Percentiles rank a stretch among this genome's conserved stretches.
Conservation (phyloP, 1,140 invertebrate species). For the Rhopalosiphum maidis region DNA sequence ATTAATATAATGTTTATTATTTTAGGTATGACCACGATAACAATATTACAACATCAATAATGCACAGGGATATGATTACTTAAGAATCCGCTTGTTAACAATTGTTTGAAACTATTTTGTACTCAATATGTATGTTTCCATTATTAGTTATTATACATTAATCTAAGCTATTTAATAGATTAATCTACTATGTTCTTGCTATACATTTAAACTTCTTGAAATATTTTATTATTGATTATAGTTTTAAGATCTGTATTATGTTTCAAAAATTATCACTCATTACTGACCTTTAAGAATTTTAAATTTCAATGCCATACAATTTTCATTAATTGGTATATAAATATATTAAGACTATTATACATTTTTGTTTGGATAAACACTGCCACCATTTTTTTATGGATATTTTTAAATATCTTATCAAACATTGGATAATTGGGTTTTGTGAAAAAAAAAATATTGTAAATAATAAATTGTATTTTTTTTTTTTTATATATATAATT, state of each 20-base stretch:
- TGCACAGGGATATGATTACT: neutral
- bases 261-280: neutral
- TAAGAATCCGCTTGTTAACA: neutral
- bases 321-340: neutral
- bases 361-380: neutral
- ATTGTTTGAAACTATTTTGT: neutral
- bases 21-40: conserved; percentile 52
- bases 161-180: neutral
- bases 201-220: too few relatives aligned
- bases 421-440: neutral
- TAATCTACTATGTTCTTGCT: neutral
- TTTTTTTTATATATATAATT: conserved; percentile 1
- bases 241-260: conserved; percentile 6
- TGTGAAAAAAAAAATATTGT: conserved; percentile 22
- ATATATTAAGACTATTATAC: neutral
- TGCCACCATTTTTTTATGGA: neutral
- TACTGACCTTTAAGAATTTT: neutral
- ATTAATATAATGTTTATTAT: neutral
- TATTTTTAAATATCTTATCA: neutral
- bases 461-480: conserved; percentile 44
- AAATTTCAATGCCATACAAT: neutral
- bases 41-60: conserved; percentile 53
- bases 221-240: conserved; percentile 5
- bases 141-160: neutral
- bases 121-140: neutral